phyloP scores from a whole-genome alignment of 2,888 invertebrate species.

The Cheilosia vulpina region DNA sequence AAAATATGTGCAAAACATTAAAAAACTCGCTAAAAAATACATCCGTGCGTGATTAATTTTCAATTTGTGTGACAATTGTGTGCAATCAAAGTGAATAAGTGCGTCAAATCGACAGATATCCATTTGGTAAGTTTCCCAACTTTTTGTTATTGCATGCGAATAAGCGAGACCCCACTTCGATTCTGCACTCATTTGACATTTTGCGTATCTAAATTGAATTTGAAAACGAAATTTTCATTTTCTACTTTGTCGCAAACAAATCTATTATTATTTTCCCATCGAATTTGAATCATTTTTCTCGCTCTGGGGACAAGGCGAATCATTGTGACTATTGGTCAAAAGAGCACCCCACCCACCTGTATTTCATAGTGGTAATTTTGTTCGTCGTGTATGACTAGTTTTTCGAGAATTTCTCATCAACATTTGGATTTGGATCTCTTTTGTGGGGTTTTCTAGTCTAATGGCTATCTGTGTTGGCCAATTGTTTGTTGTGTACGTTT shows the following conservation, averaged over 20 bases:
- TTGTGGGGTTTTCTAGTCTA: constrained; percentile 14
- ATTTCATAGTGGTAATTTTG: constrained; percentile 28
- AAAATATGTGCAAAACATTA: constrained; percentile 68
- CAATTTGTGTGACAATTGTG: constrained; percentile 52
- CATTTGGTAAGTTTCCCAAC: constrained; percentile 61
- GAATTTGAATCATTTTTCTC: constrained; percentile 29
- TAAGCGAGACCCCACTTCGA: constrained; percentile 33
- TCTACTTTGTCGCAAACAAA: neutral
- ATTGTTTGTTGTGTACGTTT: constrained; percentile 5
- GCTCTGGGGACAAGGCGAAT: constrained; percentile 19
- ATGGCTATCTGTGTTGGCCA: constrained; percentile 30
- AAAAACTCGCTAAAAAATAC: constrained; percentile 57
- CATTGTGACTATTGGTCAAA: constrained; percentile 19
- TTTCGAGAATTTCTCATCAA: constrained; percentile 36
- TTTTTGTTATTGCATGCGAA: constrained; percentile 53
- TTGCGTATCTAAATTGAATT: constrained; percentile 40
- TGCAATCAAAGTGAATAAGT: constrained; percentile 69
- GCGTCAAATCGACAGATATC: constrained; percentile 29
- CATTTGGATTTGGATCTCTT: constrained; percentile 38
- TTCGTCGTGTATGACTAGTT: constrained; percentile 53
- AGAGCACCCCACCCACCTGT: constrained; percentile 73
- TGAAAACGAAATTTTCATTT: constrained; percentile 1
- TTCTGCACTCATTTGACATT: constrained; percentile 55
- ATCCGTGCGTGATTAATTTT: constrained; percentile 67
- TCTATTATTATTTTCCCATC: constrained; percentile 1